These are phyloP conservation scores for Helarctos malayanus DNA, from an alignment of 2,797 vertebrate species.

Conservation along the genomic window DNA sequence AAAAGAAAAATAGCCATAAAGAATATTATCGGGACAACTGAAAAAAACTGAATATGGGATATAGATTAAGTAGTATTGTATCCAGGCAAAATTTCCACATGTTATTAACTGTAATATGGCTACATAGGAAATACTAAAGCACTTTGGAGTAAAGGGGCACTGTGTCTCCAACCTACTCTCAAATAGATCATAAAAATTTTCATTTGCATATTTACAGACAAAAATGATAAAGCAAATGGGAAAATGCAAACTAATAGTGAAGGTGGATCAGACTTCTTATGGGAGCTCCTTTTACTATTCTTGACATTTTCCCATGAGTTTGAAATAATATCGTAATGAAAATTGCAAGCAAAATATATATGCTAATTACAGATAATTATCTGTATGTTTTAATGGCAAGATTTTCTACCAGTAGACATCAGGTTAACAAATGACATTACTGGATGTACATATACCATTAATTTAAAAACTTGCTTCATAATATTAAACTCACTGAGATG, in stretches of 20 bases:
- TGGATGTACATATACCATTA: neutral
- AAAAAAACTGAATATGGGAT: neutral
- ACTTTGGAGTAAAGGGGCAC: neutral
- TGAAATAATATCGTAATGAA: slow-evolving; percentile 43
- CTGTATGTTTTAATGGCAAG: neutral
- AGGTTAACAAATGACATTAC: neutral
- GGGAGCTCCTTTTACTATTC: neutral
- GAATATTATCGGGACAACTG: neutral
- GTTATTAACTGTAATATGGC: neutral
- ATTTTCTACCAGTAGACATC: neutral
- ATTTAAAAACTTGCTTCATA: slow-evolving; percentile 31
- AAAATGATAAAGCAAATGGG: neutral
- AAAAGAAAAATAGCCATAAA: neutral
- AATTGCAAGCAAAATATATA: neutral
- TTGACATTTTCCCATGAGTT: neutral
- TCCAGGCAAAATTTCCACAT: neutral
- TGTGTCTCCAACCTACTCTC: neutral
- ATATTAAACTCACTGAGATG: neutral
- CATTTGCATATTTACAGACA: neutral
- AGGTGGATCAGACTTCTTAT: neutral
- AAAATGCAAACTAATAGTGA: neutral
- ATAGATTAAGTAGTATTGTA: neutral
- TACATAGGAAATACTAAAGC: neutral
- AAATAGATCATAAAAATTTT: neutral
- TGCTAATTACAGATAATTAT: neutral